Evolutionary conservation across 2,888 invertebrate genomes (phyloP), one percentile per base, ranked within the genome.

Genomic region (Hemistola chrysoprasaria): DNA sequence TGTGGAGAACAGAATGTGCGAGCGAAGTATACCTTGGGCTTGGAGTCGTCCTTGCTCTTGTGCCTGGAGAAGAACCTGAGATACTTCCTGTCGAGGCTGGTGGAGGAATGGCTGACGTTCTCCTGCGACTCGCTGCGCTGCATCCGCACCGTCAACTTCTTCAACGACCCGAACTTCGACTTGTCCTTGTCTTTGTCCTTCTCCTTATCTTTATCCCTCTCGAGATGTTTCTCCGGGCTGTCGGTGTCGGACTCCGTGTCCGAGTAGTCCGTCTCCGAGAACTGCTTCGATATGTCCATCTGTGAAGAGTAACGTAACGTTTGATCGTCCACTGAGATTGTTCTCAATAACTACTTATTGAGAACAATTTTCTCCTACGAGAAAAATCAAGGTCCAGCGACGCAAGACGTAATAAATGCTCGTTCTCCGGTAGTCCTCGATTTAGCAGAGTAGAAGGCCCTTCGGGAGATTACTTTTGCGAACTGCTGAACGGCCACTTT

Each of bases 41-140:
- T 90, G 9, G 61, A 9, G 20, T 89, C 88, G 55, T 92, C 92
- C 56, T 90, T 91, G 69, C 48, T 60, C 62, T 71, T 69, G 49
- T 62, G 66, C 23, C 87, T 53, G 1, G 83, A 83, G 66, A 92
- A 92, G 70, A 89, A 87, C 35, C 88, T 48, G 40, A 90, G 79
- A 58, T 92, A 94, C 80, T 94, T 95, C 59, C 94, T 72, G 71
- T 95, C 95, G 44, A 95, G 88, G 67, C 93, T 93, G 22, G 93
- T 91, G 47, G 78, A 64, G 6, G 74, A 55, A 50, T 70, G 80
- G 44, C 65, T 58, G 5, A 90, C 91, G 53, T 82, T 78, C 62
- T 91, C 90, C 45, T 66, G 65, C 33, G 80, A 77, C 60, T 83
- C 80, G 59, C 72, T 83, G 55, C 74, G 72, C 43, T 78, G 79